phyloP scores from a whole-genome alignment of 2,888 invertebrate genomes.

The Pheosia gnoma region DNA sequence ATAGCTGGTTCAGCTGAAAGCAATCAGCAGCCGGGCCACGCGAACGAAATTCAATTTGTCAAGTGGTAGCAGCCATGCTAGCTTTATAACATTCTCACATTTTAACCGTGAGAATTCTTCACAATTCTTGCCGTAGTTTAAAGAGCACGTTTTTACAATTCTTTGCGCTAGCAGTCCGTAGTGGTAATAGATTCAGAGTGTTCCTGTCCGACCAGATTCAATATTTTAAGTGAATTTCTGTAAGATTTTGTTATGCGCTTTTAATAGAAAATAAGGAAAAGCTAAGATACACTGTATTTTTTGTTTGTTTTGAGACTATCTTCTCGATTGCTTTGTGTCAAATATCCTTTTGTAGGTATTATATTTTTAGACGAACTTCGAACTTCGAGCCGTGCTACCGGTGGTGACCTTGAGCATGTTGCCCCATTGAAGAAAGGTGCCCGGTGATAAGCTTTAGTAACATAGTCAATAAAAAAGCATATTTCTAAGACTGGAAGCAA shows the following conservation, averaged over 20 bases:
- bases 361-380: too few species aligned
- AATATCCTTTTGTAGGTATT: too few species aligned
- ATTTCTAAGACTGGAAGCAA: too few species aligned
- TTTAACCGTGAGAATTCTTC: slow-evolving; percentile 32
- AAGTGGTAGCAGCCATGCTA: slow-evolving; percentile 35
- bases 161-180: slow-evolving; percentile 18
- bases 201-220: slow-evolving; percentile 14
- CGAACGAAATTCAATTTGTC: slow-evolving; percentile 48
- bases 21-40: slow-evolving; percentile 45
- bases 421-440: too few species aligned
- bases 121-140: slow-evolving; percentile 21
- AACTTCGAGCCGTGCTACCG: too few species aligned
- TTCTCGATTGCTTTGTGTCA: too few species aligned
- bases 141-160: slow-evolving; percentile 27
- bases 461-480: too few species aligned
- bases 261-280: too few species aligned
- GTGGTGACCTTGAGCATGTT: too few species aligned
- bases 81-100: slow-evolving; percentile 31
- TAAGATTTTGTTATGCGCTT: not conserved
- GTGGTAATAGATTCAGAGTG: slow-evolving; percentile 27
- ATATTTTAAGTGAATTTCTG: slow-evolving; percentile 20
- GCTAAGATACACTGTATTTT: too few species aligned
- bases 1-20: slow-evolving; percentile 42
- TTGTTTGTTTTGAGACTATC: too few species aligned
- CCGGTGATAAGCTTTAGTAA: too few species aligned